Percentiles rank a stretch among this genome's conserved stretches.
Evolutionary conservation across 92 coral and sea anemone species (phyloP).

Genomic region (Isaurus tuberculatus): DNA sequence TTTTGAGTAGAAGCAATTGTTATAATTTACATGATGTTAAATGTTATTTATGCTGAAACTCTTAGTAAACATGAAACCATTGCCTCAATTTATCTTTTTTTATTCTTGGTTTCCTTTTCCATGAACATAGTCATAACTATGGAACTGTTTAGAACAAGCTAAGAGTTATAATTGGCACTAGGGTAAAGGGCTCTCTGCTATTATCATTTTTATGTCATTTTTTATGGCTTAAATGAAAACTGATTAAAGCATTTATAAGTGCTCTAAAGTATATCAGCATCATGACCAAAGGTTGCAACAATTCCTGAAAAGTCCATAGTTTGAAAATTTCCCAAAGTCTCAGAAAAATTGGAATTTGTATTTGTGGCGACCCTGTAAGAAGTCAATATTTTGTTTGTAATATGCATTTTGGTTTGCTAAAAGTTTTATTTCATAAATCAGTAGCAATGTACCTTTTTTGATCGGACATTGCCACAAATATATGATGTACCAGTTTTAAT

Average conservation of each 20-base stretch:
- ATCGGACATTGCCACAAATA: background rate
- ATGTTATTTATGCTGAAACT: background rate
- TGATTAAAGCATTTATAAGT: background rate
- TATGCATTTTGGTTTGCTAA: background rate
- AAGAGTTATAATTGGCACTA: background rate
- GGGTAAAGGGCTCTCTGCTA: background rate
- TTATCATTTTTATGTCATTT: background rate
- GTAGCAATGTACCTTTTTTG: background rate
- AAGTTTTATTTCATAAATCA: background rate
- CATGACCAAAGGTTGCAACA: background rate
- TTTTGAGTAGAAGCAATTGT: background rate
- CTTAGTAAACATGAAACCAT: background rate
- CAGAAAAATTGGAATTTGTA: constrained; percentile 24
- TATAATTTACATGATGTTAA: background rate
- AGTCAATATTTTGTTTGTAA: background rate
- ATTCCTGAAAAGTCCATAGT: background rate
- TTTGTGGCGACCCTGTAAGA: constrained; percentile 31
- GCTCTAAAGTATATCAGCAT: too few relatives aligned
- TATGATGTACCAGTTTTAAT: too few relatives aligned
- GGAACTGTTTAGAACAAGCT: background rate
- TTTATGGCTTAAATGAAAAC: background rate
- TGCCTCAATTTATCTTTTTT: background rate
- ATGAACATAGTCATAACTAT: background rate
- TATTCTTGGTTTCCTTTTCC: background rate
- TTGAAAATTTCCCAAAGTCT: background rate